Evolutionary conservation across 2,888 invertebrate species (phyloP), one percentile per base, ranked within the genome.

Genomic region (Mylabris sibirica): DNA sequence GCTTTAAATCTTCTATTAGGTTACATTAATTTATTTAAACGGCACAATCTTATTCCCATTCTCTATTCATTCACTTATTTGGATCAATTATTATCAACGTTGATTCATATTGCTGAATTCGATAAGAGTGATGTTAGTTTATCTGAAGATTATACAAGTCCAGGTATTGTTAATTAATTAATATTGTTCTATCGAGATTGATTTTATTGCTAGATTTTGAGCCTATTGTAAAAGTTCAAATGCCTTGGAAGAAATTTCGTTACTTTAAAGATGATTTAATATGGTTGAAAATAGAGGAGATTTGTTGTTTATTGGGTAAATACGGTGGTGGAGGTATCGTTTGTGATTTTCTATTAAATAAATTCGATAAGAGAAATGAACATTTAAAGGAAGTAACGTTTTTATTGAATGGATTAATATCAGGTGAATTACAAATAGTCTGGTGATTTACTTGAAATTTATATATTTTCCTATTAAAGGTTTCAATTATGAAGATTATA

Each of bases 1-100:
- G 87, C 88, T 5, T 81, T 94, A 60, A 88, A 90, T 77, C 87
- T 91, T 62, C 75, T 94, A 0, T 87, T 89, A 72, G 93, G 93
- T 3, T 92, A 93, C 81, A 78, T 93, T 12, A 83, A 85, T 64
- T 83, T 90, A 64, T 83, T 94, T 63, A 87, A 87, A 8, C 82
- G 86, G 17, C 86, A 88, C 76, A 87, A 88, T 71, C 84, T 93
- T 20, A 87, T 88, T 30, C 79, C 84, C 8, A 84, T 92, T 30
- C 85, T 94, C 59, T 84, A 88, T 68, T 87, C 87, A 1, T 79
- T 81, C 2, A 83, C 86, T 59, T 88, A 89, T 81, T 84, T 91
- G 73, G 86, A 88, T 69, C 85, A 87, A 66, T 86, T 93, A 70
- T 85, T 90, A 69, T 82, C 86, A 63, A 87, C 88, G 64, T 81